Conservation (phyloP, 2,797 vertebrate genomes). For the Acropternis orthonyx region DNA sequence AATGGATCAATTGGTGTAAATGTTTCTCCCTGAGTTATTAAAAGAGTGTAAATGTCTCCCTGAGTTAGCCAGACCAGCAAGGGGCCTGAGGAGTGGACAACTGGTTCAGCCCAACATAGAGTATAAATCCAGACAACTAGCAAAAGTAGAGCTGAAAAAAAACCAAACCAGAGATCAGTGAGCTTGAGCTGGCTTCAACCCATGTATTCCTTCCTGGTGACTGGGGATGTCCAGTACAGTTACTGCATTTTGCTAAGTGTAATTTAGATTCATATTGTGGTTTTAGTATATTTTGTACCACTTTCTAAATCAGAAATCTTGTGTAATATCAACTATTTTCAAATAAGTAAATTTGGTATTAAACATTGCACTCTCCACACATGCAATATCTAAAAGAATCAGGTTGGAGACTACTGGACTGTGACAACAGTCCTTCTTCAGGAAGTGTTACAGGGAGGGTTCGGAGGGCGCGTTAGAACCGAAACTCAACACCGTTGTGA, state of each 20-base stretch:
- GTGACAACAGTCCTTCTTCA: neutral
- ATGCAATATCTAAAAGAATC: neutral
- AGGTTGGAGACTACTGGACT: neutral
- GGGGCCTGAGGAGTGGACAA: neutral
- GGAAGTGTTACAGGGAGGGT: no score
- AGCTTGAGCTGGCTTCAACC: neutral
- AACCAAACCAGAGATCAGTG: neutral
- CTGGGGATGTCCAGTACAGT: neutral
- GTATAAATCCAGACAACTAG: neutral
- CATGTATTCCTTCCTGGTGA: neutral
- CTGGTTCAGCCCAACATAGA: neutral
- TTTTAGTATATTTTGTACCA: neutral
- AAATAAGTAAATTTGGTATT: neutral
- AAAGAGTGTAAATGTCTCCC: neutral
- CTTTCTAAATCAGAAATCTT: neutral
- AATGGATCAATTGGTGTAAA: neutral
- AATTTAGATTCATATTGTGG: neutral
- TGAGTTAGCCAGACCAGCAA: neutral
- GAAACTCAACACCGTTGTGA: no score
- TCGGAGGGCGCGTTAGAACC: no score
- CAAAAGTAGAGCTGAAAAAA: neutral
- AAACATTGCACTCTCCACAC: fast-evolving
- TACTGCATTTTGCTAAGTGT: neutral
- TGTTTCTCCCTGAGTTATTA: neutral
- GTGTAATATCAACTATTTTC: neutral